These are phyloP conservation scores for Phyllopteryx taeniolatus DNA, from an alignment of 2,113 vertebrate genomes.

Conservation along the genomic window DNA sequence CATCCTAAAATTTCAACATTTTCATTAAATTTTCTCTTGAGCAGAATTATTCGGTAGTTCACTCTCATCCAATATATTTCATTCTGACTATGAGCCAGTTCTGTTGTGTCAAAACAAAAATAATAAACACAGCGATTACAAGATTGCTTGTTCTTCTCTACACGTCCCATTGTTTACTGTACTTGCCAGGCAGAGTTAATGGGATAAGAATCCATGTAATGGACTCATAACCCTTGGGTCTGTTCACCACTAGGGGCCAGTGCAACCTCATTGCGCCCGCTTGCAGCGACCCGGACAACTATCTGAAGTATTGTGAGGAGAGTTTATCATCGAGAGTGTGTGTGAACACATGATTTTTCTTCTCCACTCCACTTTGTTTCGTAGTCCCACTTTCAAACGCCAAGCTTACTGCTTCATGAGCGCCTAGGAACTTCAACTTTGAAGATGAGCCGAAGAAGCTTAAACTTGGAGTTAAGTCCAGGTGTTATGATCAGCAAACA, in stretches of 20 bases:
- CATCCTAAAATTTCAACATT: no score
- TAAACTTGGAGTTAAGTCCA: background rate
- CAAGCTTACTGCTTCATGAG: background rate
- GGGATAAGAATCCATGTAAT: background rate
- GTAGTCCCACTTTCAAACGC: background rate
- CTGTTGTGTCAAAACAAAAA: background rate
- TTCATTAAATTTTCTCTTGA: no score
- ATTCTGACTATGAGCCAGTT: background rate
- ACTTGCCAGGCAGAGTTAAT: background rate
- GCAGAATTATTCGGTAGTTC: constrained; percentile 10
- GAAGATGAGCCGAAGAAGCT: background rate
- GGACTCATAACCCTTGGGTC: background rate
- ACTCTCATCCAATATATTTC: background rate
- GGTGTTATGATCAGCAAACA: background rate
- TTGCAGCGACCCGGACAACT: background rate
- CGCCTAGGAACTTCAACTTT: background rate
- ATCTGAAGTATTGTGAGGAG: constrained; percentile 3
- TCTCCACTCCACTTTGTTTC: background rate
- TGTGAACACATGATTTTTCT: constrained; percentile 4
- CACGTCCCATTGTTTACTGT: background rate
- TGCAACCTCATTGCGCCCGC: constrained; percentile 83
- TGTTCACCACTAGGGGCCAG: constrained; percentile 89
- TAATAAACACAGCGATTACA: background rate
- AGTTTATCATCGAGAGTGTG: constrained; percentile 38
- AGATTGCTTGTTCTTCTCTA: background rate